Evolutionary conservation across 2,888 invertebrate genomes (phyloP), one percentile per base, ranked within the genome.

Genomic region (Lepetodrilus schrolli): DNA sequence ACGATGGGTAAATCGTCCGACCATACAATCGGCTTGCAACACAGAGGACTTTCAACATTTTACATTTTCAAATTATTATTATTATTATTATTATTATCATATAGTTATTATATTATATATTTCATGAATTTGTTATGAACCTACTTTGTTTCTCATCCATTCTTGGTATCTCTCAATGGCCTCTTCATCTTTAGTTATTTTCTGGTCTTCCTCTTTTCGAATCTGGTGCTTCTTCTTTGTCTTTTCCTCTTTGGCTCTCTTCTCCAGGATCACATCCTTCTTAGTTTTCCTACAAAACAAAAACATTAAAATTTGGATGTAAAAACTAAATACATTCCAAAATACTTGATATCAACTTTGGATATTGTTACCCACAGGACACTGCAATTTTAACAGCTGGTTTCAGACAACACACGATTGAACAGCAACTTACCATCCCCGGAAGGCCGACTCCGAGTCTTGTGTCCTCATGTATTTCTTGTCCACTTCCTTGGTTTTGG

Each of bases 361-460:
- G 7, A 37, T 37, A 37, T 37, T 37, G 38, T 10, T 1, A 8
- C 1, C 8, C 8, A 38, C 38, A 38, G 38, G 10, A 38, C 38
- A 1, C 38, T n/a, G n/a, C n/a, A n/a, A n/a, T n/a, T n/a, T n/a
- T n/a, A 10, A 17, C 10, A 43, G 43, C 43, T 4, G 4, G 4
- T 43, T 7, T 10, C 43, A 43, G 13, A 13, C 20, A 23, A 4
- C 26, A 17, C 58, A 34, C 1, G 58, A 1, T 7, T 1, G 7
- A 23, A 58, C 20, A 26, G 58, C 58, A 1, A 13, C 80, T 58
- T 79, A 85, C 85, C 86, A 86, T 76, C 77, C 78, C 30, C 70
- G 74, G 72, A 80, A 82, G 4, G 85, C 86, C 36, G 81, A 80
- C 43, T 73, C 74, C 70, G 78, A 83, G 10, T 75, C 72, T 50